A percentile compares a stretch with the other conserved stretches of the same genome.
Evolutionary conservation across 2,113 vertebrate species (phyloP).

Genomic region (Chlorocebus sabaeus): DNA sequence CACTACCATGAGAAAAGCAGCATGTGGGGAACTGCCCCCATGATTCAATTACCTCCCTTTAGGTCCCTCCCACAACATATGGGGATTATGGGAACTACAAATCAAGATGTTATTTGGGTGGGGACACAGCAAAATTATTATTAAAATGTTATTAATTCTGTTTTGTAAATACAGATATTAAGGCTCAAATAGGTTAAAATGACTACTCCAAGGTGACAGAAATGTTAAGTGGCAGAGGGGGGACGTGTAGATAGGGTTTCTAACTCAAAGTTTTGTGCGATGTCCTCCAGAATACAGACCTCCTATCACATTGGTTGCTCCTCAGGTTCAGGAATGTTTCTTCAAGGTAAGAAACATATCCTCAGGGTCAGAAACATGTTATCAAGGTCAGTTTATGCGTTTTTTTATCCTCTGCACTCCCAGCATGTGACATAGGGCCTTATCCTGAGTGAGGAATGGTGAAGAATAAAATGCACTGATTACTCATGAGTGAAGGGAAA

Average conservation of each 20-base stretch:
- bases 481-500: not conserved
- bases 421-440: not conserved
- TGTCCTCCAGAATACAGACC: not conserved
- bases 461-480: not conserved
- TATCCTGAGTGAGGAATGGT: not conserved
- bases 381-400: not conserved
- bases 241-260: not conserved
- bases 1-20: no score
- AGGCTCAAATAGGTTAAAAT: not conserved
- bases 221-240: not conserved
- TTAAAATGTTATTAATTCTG: not conserved
- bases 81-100: no score
- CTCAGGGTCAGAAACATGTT: not conserved
- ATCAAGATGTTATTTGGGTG: no score
- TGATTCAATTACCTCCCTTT: no score
- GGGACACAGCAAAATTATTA: no score
- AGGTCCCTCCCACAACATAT: no score
- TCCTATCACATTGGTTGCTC: not conserved
- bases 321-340: not conserved
- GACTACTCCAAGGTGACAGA: not conserved
- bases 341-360: not conserved
- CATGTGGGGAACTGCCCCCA: no score
- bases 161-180: not conserved
- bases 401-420: not conserved
- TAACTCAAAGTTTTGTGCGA: not conserved